Evolutionary conservation across 2,888 invertebrate species (phyloP), one percentile per base, ranked within the genome.

Genomic region (Harpalus rubripes): DNA sequence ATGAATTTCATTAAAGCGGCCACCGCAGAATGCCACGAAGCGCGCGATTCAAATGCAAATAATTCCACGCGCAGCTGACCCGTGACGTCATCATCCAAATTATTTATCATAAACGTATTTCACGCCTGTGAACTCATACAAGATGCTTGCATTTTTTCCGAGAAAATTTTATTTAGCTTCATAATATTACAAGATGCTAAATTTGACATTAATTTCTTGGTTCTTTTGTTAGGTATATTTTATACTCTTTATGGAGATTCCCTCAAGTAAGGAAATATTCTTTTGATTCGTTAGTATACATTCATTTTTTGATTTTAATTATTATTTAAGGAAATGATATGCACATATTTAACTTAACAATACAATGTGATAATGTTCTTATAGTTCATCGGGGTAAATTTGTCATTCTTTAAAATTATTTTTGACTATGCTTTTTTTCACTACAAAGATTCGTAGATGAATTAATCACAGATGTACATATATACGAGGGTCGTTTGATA

Each of bases 1-100:
- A 81, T 81, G 81, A 81, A 81, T 81, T 81, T 81, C 81, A 81
- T 81, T 81, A 81, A 81, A 18, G 65, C 10, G 39, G 15, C 59
- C 0, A 26, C 32, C 15, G 32, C 59, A 61, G 59, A 61, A 74
- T 74, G 72, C 72, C 44, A 79, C 26, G 61, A 32, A 79, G 32
- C 41, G 16, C 22, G 32, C 79, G 39, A 79, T 79, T 79, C 61
- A 79, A 79, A 79, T 79, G 79, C 79, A 79, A 61, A 79, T 79
- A 26, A 61, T 59, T 79, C 59, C 61, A n/a, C 41, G 79, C 58
- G 39, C 39, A 18, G 26, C 7, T 16, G 18, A 16, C 72, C 18
- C 44, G 3, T 18, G 72, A 44, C 44, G 41, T 44, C 52, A 74
- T 52, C 41, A 74, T 41, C 72, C 15, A 18, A 74, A 74, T 74